Evolutionary conservation across 2,113 vertebrate species (phyloP), one percentile per base, ranked within the genome.

Genomic region (Antechinus flavipes): DNA sequence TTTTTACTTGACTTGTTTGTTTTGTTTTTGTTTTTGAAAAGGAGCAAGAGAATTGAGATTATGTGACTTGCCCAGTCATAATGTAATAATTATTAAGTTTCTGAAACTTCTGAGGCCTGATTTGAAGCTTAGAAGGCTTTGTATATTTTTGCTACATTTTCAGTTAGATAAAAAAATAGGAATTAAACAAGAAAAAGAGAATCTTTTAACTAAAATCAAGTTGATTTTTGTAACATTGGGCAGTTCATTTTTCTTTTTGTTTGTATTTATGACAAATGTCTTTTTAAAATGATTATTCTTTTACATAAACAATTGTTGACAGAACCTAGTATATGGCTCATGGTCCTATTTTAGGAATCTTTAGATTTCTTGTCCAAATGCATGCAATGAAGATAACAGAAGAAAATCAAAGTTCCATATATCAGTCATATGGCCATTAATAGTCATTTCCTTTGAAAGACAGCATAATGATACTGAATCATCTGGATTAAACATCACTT

Each of bases 211-310:
- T 16, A 54, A 46, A 92, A 50, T 95, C 92, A 95, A 22, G 7
- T 94, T 90, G 47, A 92, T 16, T 8, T 91, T 58, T 91, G 46
- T 14, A 94, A 76, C 50, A 54, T 89, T 92, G 91, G 95, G 2
- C 61, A 90, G 54, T 91, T 94, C 46, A 91, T 93, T 76, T 47
- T 91, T 61, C 30, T 30, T 61, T 58, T 61, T 30, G 26, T 27
- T 61, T 61, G 93, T 94, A 90, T 16, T 27, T 68, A 42, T 94
- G 23, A 7, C 91, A 92, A 93, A 30, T 92, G 89, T 95, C 23
- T 89, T 91, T 93, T 93, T 91, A 61, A 46, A 0, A 54, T 56
- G 27, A 8, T 61, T 91, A 27, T 14, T 53, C 11, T 55, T 94
- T 92, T 35, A 23, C 35, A 14, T 55, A 55, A 94, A 91, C 91